These are phyloP conservation scores for Atta texana DNA, from an alignment of 1,140 invertebrate genomes.

Conservation along the genomic window DNA sequence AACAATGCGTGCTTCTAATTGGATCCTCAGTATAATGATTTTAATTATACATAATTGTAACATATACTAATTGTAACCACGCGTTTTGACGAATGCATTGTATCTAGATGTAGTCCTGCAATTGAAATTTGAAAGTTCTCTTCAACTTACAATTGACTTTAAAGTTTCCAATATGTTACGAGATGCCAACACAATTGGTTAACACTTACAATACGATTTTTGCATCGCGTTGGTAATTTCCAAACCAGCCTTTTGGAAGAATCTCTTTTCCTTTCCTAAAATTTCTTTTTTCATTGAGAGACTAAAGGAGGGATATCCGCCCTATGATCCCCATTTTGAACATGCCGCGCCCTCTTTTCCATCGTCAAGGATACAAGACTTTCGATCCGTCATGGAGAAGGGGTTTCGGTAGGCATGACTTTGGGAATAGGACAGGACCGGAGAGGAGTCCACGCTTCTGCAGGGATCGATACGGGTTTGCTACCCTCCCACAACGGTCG, in stretches of 20 bases:
- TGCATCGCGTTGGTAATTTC: neutral
- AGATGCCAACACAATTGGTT: neutral
- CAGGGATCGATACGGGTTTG: constrained; percentile 66
- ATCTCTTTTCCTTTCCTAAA: neutral
- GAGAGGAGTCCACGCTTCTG: constrained; percentile 38
- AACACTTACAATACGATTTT: neutral
- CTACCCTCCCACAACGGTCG: constrained; percentile 61
- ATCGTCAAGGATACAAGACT: constrained; percentile 65
- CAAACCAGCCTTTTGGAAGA: neutral
- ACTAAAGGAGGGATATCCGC: constrained; percentile 31
- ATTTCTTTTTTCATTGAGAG: constrained; percentile 1
- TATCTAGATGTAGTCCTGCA: neutral
- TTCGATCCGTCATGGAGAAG: constrained; percentile 61
- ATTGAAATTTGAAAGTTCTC: neutral
- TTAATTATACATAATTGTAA: neutral
- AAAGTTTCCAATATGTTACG: neutral
- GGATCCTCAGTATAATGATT: neutral
- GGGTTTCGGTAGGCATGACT: constrained; percentile 44
- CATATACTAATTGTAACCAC: neutral
- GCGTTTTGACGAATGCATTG: neutral
- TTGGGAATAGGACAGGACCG: constrained; percentile 55
- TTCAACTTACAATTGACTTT: neutral
- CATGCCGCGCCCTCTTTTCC: constrained; percentile 15
- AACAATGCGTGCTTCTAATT: constrained; percentile 21
- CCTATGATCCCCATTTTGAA: constrained; percentile 39